These are phyloP conservation scores for Pachyseris speciosa DNA, from an alignment of 64 coral and sea anemone species.

Conservation along the genomic window DNA sequence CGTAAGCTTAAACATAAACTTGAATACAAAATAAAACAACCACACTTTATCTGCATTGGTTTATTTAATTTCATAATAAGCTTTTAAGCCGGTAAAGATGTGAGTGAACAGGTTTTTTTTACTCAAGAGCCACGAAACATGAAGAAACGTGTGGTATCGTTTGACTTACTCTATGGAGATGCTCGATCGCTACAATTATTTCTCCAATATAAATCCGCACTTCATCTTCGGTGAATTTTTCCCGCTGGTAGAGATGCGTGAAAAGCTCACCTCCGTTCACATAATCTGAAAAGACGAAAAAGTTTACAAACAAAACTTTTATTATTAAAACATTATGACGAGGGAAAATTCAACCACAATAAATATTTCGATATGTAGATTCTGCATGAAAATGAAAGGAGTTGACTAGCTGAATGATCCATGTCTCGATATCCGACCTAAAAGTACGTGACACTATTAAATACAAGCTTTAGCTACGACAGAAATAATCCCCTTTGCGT, in stretches of 20 bases:
- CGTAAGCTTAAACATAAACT: too few species aligned
- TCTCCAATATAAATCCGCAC: slow-evolving; percentile 96
- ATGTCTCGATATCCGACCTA: not conserved
- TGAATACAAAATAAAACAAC: not conserved
- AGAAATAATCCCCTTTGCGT: not conserved
- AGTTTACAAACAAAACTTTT: not conserved
- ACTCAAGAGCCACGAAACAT: not conserved
- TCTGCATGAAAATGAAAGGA: slow-evolving; percentile 31
- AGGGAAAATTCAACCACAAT: not conserved
- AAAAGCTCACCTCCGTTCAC: slow-evolving; percentile 97
- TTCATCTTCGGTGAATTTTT: slow-evolving; percentile 98
- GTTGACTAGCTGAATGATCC: not conserved
- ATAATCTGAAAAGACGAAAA: slow-evolving; percentile 77
- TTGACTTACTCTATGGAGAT: slow-evolving; percentile 88
- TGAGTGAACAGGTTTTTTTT: not conserved
- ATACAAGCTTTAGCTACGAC: not conserved
- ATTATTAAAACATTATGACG: not conserved
- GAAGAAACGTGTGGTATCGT: not conserved
- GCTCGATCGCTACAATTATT: slow-evolving; percentile 95
- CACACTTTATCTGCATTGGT: not conserved
- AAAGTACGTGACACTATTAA: not conserved
- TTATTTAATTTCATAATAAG: not conserved
- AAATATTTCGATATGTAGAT: slow-evolving; percentile 22
- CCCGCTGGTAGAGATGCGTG: slow-evolving; percentile 96
- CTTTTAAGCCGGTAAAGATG: not conserved